These are phyloP conservation scores for Lamproptera curius DNA, from an alignment of 2,888 invertebrate species.

Conservation along the genomic window DNA sequence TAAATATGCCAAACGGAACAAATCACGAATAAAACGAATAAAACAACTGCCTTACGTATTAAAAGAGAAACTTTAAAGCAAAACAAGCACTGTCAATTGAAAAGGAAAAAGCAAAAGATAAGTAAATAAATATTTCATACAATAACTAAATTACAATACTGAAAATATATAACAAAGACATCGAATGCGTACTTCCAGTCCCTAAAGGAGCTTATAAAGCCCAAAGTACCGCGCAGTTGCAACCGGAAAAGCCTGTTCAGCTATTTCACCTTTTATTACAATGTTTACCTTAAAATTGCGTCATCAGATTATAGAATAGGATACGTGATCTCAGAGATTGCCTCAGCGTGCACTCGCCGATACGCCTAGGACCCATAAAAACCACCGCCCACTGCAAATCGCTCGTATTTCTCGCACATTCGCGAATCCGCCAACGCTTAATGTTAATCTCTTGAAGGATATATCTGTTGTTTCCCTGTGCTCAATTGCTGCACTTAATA, in stretches of 20 bases:
- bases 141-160: too few relatives aligned
- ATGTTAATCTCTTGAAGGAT: not conserved
- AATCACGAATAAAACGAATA: too few relatives aligned
- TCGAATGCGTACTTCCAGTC: too few relatives aligned
- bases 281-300: constrained; percentile 9
- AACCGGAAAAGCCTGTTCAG: not conserved
- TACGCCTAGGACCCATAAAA: constrained; percentile 11
- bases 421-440: not conserved
- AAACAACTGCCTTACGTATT: too few relatives aligned
- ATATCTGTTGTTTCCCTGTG: not conserved
- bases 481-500: too few relatives aligned
- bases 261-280: constrained; percentile 12
- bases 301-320: constrained; percentile 11
- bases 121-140: too few relatives aligned
- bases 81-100: too few relatives aligned
- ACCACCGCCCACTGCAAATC: constrained; percentile 1
- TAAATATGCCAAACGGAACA: too few relatives aligned
- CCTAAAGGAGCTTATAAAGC: too few relatives aligned
- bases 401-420: not conserved
- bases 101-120: too few relatives aligned
- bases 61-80: too few relatives aligned
- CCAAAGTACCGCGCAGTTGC: not conserved
- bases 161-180: too few relatives aligned
- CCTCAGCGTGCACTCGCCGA: constrained; percentile 1
- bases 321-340: constrained; percentile 17